Evolutionary conservation across 2,797 vertebrate species (phyloP), one percentile per base, ranked within the genome.

Genomic region (Synanceia verrucosa): DNA sequence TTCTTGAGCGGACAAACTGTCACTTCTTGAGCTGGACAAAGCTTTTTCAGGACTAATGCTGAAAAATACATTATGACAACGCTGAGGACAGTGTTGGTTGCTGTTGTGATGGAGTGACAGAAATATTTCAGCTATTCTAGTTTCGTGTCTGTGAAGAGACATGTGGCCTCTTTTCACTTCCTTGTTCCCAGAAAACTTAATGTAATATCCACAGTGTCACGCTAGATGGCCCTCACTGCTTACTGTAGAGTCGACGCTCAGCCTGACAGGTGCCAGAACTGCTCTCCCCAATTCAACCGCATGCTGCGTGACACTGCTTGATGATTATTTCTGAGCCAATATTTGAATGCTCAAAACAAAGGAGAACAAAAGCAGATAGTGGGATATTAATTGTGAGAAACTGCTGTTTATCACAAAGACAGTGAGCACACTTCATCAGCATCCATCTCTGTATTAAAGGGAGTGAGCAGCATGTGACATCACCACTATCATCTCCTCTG

Each of bases 221-320:
- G 52, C 89, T 93, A 94, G 93, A 82, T 92, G 93, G 93, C 89
- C 83, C 90, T 78, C 82, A 79, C 63, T 6, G 75, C 81, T 83
- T 50, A 37, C 76, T 37, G 70, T 51, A 72, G 60, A 71, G 59
- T 2, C 26, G 2, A 1, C 5, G 1, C 46, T 24, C 23, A 0
- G 34, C 31, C 70, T 6, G 43, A 36, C 79, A 84, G 84, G 67
- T 82, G 81, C 60, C 71, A 65, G 50, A 43, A 18, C 70, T 9
- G 47, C 80, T 70, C 50, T 14, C 51, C 53, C 48, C 51, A 23
- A 53, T 74, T 62, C 52, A 72, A 76, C 50, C 39, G 33, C 68
- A 60, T 29, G 66, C 78, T 59, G 70, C 11, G 51, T 37, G 52
- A 31, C 56, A 36, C 65, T 50, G 71, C 77, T 50, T 76, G 39